Evolutionary conservation across 2,888 invertebrate species (phyloP).

Genomic region (Lamproptera curius): DNA sequence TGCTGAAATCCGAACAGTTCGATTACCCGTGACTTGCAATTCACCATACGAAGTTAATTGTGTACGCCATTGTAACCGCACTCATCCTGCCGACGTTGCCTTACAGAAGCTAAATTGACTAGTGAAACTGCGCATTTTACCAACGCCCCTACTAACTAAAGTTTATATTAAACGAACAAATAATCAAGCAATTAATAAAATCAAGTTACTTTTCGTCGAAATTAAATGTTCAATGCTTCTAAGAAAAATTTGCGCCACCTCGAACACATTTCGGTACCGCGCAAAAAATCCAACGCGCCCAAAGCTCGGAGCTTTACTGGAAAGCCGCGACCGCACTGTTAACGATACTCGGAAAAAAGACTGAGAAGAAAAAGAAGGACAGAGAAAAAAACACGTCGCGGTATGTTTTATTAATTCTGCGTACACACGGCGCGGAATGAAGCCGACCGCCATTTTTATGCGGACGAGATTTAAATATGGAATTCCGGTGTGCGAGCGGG

Average conservation of each 20-base stretch:
- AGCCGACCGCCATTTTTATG: constrained; percentile 75
- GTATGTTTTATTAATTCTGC: constrained; percentile 76
- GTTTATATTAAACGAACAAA: too few species aligned
- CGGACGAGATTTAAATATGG: constrained; percentile 79
- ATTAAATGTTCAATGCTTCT: not conserved
- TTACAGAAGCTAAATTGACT: constrained; percentile 11
- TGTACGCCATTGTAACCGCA: constrained; percentile 38
- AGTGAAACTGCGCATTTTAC: not conserved
- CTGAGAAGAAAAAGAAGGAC: constrained; percentile 63
- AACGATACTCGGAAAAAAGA: constrained; percentile 64
- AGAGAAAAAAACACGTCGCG: constrained; percentile 56
- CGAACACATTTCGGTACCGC: not conserved
- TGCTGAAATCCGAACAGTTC: constrained; percentile 43
- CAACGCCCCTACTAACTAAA: not conserved
- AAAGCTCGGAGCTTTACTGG: constrained; percentile 43
- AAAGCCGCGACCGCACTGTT: constrained; percentile 49
- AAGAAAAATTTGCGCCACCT: not conserved
- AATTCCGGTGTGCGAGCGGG: constrained; percentile 78
- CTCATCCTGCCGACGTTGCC: constrained; percentile 13
- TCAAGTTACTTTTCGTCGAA: not conserved
- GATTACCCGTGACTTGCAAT: constrained; percentile 71
- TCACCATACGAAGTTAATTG: constrained; percentile 62
- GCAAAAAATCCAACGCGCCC: not conserved
- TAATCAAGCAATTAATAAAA: not conserved
- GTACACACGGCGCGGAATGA: constrained; percentile 70